Base-by-base conservation (phyloP, 2,113 vertebrate species). In the Symphodus melops region DNA sequence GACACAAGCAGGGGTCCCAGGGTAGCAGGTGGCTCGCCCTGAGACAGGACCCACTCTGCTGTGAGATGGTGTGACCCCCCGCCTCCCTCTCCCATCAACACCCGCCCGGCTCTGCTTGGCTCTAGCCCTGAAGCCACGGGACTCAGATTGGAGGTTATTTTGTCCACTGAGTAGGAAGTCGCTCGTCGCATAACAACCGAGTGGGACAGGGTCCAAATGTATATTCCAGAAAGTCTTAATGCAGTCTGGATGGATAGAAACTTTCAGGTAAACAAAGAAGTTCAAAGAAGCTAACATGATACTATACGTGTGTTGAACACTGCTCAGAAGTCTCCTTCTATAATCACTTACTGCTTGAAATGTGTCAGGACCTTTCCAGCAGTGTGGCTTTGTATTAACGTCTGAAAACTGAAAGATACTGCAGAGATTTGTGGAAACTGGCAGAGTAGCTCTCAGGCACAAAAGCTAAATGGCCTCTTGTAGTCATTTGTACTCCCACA, bases 21-120 rank as follows among this genome's bases (percentile, higher is more conserved):
- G 66, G 83, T 60, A 84, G 88, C 88, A 91, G 88, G 85, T 91
- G 90, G 61, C 80, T 83, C 17, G 71, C 83, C 81, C 69, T 57
- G 21, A 83, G 85, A 86, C 78, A 76, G 67, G 74, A 72, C 74
- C 2, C 37, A 75, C 71, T 72, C 72, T 53, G 68, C 86, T 42
- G 79, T 72, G 83, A 83, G 56, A 48, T 19, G 2, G 67, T 56
- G 41, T 55, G 81, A 81, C 42, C 84, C 55, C 84, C 55, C 41
- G 17, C 70, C 58, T 14, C 77, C 52, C 61, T 46, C 68, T 28
- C 49, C 23, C 20, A 42, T 75, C 56, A 74, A 74, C 79, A 67
- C 51, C 75, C 71, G 78, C 72, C 58, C 66, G 2, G 76, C 83
- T 59, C 72, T 21, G 77, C 78, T 70, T 56, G 79, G 55, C 70